These are phyloP conservation scores for Tupiocoris notatus DNA, from an alignment of 2,888 invertebrate genomes.

Conservation along the genomic window DNA sequence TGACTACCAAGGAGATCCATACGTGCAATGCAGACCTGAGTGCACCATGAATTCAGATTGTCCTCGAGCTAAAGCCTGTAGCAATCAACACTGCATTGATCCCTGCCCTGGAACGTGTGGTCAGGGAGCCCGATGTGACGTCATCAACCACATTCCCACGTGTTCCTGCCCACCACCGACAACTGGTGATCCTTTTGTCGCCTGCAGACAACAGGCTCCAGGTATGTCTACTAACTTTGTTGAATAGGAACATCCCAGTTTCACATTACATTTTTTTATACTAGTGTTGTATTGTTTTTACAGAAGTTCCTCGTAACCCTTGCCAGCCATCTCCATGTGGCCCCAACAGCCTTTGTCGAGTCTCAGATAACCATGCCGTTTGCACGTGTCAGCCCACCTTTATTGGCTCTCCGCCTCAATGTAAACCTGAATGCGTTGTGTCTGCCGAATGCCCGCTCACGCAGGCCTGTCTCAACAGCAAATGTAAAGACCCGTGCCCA, in stretches of 20 bases:
- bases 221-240: neutral
- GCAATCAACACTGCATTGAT: constrained; percentile 71
- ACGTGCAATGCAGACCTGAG: constrained; percentile 70
- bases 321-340: constrained; percentile 76
- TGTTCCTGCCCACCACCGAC: constrained; percentile 61
- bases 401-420: constrained; percentile 66
- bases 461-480: constrained; percentile 65
- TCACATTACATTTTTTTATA: neutral
- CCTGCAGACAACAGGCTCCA: constrained; percentile 52
- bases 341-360: constrained; percentile 67
- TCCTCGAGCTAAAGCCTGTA: constrained; percentile 67
- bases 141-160: constrained; percentile 61
- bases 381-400: constrained; percentile 72
- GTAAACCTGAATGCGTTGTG: constrained; percentile 64
- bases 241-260: neutral
- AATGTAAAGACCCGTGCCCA: constrained; percentile 65
- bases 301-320: constrained; percentile 59
- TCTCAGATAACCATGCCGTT: constrained; percentile 61
- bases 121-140: constrained; percentile 59
- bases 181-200: constrained; percentile 61
- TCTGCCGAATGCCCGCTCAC: constrained; percentile 68
- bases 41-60: constrained; percentile 74
- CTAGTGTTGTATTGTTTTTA: constrained; percentile 4
- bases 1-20: constrained; percentile 57
- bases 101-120: constrained; percentile 64